Base-by-base conservation (phyloP, 2,888 invertebrate genomes). In the Eudemis profundana region DNA sequence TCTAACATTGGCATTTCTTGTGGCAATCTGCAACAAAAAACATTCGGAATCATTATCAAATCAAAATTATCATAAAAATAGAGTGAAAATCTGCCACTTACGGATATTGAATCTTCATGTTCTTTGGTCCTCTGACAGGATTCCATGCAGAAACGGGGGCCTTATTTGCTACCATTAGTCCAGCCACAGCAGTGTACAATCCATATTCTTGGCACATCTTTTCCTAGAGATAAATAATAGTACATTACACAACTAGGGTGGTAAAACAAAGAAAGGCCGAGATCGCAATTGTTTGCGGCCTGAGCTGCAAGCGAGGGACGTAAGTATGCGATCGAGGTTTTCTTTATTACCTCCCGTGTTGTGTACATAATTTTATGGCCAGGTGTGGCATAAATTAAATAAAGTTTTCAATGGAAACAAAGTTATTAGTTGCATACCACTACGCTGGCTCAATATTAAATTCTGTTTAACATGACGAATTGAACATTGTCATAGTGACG, bases 111-210 rank as follows among this genome's bases (percentile, higher is more conserved):
- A 90, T 76, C 70, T 75, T 89, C 85, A 85, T 87, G 70, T 84
- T 87, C 72, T 91, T 92, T 15, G 92, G 91, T 1, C 94, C 95
- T 72, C 93, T 93, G 0, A 96, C 94, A 61, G 96, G 96, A 85
- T 95, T 95, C 96, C 96, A 96, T 33, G 94, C 95, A 12, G 94
- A 93, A 1, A 95, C 91, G 14, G 95, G 95, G 21, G 94, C 90
- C 77, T 93, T 89, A 84, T 97, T 97, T 19, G 93, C 85, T 4
- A 95, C 85, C 96, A 97, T 96, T 21, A 95, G 82, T 21, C 96
- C 95, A 54, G 95, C 93, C 15, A 95, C 92, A 17, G 93, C 92
- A 19, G 93, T 87, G 79, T 94, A 95, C 70, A 95, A 84, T 19
- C 95, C 95, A 82, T 93, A 94, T 74, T 90, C 88, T 73, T 89